These are phyloP conservation scores for Teinopalpus imperialis DNA, from an alignment of 2,888 invertebrate species.

Conservation along the genomic window DNA sequence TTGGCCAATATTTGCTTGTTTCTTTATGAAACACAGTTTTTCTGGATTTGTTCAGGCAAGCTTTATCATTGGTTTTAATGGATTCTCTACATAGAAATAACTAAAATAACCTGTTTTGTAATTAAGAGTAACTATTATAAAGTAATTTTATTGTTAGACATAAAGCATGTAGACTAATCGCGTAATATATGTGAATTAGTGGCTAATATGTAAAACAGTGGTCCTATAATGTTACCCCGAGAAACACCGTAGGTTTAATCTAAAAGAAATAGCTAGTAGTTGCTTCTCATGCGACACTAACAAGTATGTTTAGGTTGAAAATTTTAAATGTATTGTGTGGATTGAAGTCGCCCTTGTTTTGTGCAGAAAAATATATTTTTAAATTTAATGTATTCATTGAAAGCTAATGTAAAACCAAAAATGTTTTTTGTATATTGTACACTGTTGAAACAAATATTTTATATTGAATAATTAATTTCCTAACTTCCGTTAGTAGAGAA, in stretches of 20 bases:
- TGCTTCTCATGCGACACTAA: background rate
- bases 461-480: too few species aligned
- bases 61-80: conserved; percentile 3
- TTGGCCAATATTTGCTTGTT: too few species aligned
- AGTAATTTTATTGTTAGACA: conserved; percentile 4
- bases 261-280: background rate
- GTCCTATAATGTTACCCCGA: conserved; percentile 33
- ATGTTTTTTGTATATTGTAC: too few species aligned
- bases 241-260: conserved; percentile 28
- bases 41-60: too few species aligned
- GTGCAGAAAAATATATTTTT: background rate
- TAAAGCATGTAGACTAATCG: conserved; percentile 5
- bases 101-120: background rate
- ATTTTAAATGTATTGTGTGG: background rate
- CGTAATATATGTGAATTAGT: conserved; percentile 8
- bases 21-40: too few species aligned
- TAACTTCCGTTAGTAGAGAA: too few species aligned
- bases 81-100: background rate
- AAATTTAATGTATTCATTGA: background rate
- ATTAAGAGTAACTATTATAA: conserved; percentile 9
- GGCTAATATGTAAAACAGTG: conserved; percentile 16
- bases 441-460: too few species aligned
- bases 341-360: background rate
- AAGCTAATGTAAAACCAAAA: background rate
- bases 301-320: background rate